Base-by-base conservation (phyloP, 1,140 invertebrate genomes). In the Chrysomallon squamiferum region DNA sequence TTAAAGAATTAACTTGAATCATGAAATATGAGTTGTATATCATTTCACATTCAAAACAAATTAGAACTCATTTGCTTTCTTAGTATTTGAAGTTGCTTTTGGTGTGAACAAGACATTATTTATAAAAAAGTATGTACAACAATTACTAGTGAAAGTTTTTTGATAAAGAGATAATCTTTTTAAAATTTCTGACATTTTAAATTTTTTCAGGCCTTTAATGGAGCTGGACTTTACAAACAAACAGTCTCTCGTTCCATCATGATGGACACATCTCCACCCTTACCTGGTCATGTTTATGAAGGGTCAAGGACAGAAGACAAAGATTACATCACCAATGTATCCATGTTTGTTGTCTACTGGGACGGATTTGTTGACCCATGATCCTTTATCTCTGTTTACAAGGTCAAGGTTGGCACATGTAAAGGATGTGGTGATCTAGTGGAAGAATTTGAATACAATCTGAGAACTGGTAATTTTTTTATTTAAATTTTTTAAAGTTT, bases 151-250 rank as follows among this genome's bases (percentile, higher is more conserved):
- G n/a, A n/a, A n/a, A n/a, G n/a, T n/a, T n/a, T n/a, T n/a, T n/a
- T n/a, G n/a, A n/a, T n/a, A n/a, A n/a, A n/a, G n/a, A n/a, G n/a
- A n/a, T n/a, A n/a, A n/a, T n/a, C n/a, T n/a, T n/a, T n/a, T n/a
- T n/a, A n/a, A n/a, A n/a, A n/a, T n/a, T n/a, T n/a, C n/a, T n/a
- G n/a, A n/a, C n/a, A n/a, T n/a, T n/a, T n/a, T n/a, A n/a, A n/a
- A n/a, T n/a, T 18, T 59, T 49, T 57, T 27, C 18, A 76, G 74
- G 72, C 72, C 20, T 65, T 61, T n/a, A 76, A 76, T 59, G 65
- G 65, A 62, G 74, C 74, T 35, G 69, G 72, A 25, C 29, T 76
- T 15, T 35, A 62, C 35, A 71, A 66, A 15, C 29, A 62, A 15
- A 62, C 68, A 7, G 41, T 49, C 3, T 73, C 74, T 22, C 66